phyloP scores from a whole-genome alignment of 1,140 invertebrate genomes.

The Paralvinella palmiformis region DNA sequence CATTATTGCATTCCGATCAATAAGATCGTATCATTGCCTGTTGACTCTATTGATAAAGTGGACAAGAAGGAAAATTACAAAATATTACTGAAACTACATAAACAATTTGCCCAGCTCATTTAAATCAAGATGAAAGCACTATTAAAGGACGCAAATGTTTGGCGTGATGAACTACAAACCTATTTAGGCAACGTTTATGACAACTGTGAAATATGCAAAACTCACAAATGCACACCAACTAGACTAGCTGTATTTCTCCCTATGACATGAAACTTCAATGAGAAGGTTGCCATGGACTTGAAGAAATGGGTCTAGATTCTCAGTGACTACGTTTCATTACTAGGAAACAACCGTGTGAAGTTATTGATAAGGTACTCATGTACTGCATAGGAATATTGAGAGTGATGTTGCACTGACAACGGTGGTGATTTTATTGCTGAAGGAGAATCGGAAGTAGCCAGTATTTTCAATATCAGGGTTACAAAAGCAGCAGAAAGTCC shows the following conservation, averaged over 20 bases:
- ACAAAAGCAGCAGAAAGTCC: not conserved
- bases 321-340: not conserved
- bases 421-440: not conserved
- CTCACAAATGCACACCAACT: not conserved
- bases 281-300: not conserved
- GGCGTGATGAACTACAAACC: not conserved
- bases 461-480: not conserved
- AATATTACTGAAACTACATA: not conserved
- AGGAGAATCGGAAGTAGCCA: not conserved
- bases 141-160: not conserved
- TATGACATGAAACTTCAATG: not conserved
- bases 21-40: not conserved
- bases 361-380: not conserved
- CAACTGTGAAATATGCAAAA: not conserved
- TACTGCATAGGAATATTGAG: not conserved
- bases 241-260: not conserved
- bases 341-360: not conserved
- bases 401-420: not conserved
- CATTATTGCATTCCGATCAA: constrained; percentile 22
- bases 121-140: not conserved
- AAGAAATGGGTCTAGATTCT: not conserved
- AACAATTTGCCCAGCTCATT: not conserved
- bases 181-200: not conserved
- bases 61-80: not conserved
- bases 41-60: not conserved